A percentile compares a stretch with the other conserved stretches of the same genome.
Conservation (phyloP, 2,113 vertebrate genomes). For the Gymnocephalus cernua region DNA sequence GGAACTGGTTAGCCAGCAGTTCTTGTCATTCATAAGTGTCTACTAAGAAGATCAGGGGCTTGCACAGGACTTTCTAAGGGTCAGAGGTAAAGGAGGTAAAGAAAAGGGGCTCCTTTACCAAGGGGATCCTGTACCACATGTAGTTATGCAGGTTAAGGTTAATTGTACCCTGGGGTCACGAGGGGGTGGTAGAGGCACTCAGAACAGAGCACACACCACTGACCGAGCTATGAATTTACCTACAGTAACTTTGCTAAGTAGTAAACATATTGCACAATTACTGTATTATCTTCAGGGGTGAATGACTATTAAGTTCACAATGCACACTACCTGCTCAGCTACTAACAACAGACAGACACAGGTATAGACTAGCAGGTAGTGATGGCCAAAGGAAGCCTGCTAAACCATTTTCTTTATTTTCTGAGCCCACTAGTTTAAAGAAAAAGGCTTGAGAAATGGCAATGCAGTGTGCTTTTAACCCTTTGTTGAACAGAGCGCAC, state of each 20-base stretch:
- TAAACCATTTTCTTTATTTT: too few species aligned
- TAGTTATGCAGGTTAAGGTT: neutral
- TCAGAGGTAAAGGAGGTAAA: constrained; percentile 3
- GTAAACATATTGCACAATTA: neutral
- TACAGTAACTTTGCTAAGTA: neutral
- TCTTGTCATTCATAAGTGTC: constrained; percentile 6
- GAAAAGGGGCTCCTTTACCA: neutral
- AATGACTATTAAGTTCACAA: neutral
- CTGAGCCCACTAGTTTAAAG: too few species aligned
- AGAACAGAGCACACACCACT: neutral
- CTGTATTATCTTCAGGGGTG: neutral
- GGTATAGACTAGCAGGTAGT: too few species aligned
- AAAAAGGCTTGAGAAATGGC: too few species aligned
- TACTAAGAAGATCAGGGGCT: neutral
- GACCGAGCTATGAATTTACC: neutral
- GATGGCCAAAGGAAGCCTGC: too few species aligned
- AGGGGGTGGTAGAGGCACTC: neutral
- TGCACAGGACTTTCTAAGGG: neutral
- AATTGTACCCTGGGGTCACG: neutral
- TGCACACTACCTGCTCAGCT: neutral
- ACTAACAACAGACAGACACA: neutral
- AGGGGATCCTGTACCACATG: neutral
- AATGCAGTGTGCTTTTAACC: too few species aligned
- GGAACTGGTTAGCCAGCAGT: constrained; percentile 1
- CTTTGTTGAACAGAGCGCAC: too few species aligned